phyloP scores from a whole-genome alignment of 2,888 invertebrate genomes.

The Polyommatus icarus region DNA sequence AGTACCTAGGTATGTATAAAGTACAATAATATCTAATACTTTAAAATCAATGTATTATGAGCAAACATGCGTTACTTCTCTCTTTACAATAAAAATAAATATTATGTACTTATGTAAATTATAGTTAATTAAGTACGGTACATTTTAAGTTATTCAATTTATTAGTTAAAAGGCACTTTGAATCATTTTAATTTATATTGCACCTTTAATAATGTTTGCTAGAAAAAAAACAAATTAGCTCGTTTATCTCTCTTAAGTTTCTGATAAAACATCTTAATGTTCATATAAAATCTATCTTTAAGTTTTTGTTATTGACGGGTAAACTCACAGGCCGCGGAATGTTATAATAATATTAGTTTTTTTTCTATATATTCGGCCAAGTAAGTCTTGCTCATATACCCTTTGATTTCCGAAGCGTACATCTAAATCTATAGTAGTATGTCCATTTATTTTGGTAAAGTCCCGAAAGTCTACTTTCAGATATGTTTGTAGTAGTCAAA shows the following conservation, averaged over 20 bases:
- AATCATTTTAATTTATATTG: neutral
- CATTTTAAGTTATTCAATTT: neutral
- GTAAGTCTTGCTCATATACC: no score
- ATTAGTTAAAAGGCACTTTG: neutral
- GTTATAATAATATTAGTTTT: no score
- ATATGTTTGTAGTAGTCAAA: no score
- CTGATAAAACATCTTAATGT: neutral
- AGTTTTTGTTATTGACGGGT: neutral
- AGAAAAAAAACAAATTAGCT: neutral
- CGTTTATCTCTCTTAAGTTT: neutral
- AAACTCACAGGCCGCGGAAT: neutral
- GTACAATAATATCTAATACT: neutral
- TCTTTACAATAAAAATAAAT: neutral
- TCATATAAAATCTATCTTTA: neutral
- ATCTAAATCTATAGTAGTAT: no score
- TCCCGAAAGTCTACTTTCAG: no score
- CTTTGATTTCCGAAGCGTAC: no score
- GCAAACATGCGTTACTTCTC: neutral
- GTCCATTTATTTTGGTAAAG: no score
- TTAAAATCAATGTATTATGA: neutral
- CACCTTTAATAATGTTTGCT: neutral
- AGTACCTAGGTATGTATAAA: neutral
- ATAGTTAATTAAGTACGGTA: no score
- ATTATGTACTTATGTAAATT: no score
- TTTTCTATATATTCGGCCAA: no score